A percentile compares a stretch with the other conserved stretches of the same genome.
Evolutionary conservation across 2,113 vertebrate species (phyloP).

Genomic region (Chaetops frenatus): DNA sequence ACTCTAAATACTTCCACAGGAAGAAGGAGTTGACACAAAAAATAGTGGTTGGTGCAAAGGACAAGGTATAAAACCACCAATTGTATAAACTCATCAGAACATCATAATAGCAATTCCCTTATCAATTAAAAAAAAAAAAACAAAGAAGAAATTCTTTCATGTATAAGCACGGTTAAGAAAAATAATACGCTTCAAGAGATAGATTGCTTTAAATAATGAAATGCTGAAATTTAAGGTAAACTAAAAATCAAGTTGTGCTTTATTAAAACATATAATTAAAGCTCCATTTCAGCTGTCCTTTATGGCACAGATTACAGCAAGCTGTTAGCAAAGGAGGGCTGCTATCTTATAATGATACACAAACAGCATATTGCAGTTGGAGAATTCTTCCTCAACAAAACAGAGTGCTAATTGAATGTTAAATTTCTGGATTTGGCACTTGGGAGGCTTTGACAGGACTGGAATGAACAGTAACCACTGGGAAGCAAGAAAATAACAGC

Average conservation of each 20-base stretch:
- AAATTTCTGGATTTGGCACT: not conserved
- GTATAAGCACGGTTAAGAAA: not conserved
- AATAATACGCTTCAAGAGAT: not conserved
- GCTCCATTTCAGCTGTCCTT: not conserved
- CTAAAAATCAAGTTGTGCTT: not conserved
- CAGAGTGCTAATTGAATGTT: slow-evolving; percentile 34
- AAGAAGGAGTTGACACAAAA: not conserved
- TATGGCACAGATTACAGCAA: not conserved
- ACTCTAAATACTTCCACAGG: not conserved
- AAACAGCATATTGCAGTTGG: not conserved
- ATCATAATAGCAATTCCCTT: not conserved
- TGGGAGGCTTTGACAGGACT: not conserved
- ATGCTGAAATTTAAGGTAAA: not conserved
- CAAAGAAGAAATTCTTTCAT: not conserved
- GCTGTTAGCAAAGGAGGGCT: not conserved
- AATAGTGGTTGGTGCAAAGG: not conserved
- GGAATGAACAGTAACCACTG: not conserved
- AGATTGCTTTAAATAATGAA: not conserved
- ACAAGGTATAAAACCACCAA: not conserved
- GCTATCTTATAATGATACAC: not conserved
- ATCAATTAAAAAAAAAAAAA: not conserved
- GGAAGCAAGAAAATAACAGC: not conserved
- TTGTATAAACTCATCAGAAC: not conserved
- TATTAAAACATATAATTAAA: not conserved
- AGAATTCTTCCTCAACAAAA: not conserved